Evolutionary conservation across 2,888 invertebrate species (phyloP), one percentile per base, ranked within the genome.

Genomic region (Lydus trimaculatus): DNA sequence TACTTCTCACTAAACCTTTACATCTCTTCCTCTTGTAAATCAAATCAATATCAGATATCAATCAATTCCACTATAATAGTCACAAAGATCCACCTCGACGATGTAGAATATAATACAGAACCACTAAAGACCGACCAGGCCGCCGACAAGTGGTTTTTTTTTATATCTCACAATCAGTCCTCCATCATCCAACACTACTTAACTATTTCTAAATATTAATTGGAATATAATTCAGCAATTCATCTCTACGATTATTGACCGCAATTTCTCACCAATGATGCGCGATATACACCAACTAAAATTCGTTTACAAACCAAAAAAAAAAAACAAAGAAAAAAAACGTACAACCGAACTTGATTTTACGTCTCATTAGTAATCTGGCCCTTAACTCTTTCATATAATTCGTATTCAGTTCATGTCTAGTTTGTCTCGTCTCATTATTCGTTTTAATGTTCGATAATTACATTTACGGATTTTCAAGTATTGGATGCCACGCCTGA

Each of bases 11-110:
- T 28, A 33, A 33, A 63, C 63, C 65, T 69, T 63, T 58, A 62
- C 66, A 33, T 64, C 62, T 59, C 63, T 61, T 52, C 56, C 62
- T 65, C 65, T 62, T 65, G 65, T 70, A 65, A 65, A 71, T 71
- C 67, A 71, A 71, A 65, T 63, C 63, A 63, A 31, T 67, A 71
- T 71, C 67, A 67, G 71, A 71, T 71, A 67, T 71, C 63, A 67
- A 71, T 71, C 67, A 71, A 71, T 71, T 58, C 58, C n/a, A 15
- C 23, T 31, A 17, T 64, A 64, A 64, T 64, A 31, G 64, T 17
- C 31, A 31, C 58, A 31, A 6, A 31, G 64, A 39, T 62, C 43
- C 43, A 62, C 52, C 52, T 52, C 25, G 52, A 52, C 15, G 52
- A 52, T 52, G 52, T 52, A 48, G 9, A 20, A 52, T 48, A 52